Conservation (phyloP, 2,888 invertebrate genomes). For the Lochmaea crataegi region DNA sequence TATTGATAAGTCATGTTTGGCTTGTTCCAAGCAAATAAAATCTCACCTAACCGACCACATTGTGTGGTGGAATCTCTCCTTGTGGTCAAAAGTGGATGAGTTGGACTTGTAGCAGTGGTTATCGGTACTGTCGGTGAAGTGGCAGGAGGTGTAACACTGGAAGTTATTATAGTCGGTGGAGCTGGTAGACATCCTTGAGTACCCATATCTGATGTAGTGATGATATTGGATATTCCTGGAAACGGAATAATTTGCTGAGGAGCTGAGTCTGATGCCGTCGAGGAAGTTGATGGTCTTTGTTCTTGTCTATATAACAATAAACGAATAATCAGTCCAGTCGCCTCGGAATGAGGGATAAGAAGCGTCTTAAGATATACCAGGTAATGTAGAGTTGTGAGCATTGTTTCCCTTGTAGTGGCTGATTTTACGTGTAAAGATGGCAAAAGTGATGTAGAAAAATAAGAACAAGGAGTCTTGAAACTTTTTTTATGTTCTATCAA, state of each 20-base stretch:
- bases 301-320: conserved; percentile 64
- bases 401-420: too few relatives aligned
- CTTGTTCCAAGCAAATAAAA: too few relatives aligned
- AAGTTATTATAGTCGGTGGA: conserved; percentile 84
- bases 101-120: conserved; percentile 65
- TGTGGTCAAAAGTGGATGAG: conserved; percentile 67
- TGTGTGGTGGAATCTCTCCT: conserved; percentile 88
- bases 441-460: too few relatives aligned
- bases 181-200: conserved; percentile 70
- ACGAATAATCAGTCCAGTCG: neutral
- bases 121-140: conserved; percentile 78
- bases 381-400: too few relatives aligned
- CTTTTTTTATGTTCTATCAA: too few relatives aligned
- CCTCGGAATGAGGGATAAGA: neutral
- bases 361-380: too few relatives aligned
- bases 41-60: conserved; percentile 72
- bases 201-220: conserved; percentile 67
- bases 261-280: conserved; percentile 79
- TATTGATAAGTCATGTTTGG: too few relatives aligned
- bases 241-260: conserved; percentile 60
- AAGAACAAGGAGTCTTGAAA: too few relatives aligned
- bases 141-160: conserved; percentile 85
- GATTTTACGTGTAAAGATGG: too few relatives aligned
- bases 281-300: conserved; percentile 78
- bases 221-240: conserved; percentile 39